Evolutionary conservation across 2,797 vertebrate species (phyloP).

Genomic region (Schizopygopsis pylzovi): DNA sequence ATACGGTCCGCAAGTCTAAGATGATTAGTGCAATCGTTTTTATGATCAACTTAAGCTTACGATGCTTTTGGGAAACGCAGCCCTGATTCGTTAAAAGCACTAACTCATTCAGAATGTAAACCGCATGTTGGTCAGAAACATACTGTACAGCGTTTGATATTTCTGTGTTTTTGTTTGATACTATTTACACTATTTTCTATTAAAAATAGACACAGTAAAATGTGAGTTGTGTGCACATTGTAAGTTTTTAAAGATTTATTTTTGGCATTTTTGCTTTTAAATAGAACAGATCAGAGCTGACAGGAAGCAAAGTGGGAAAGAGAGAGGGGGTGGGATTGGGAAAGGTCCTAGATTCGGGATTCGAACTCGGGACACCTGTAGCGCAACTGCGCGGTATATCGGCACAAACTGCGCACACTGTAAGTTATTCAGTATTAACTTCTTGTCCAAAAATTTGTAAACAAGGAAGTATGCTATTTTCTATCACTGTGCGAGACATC

Average conservation of each 20-base stretch:
- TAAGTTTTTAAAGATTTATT: neutral
- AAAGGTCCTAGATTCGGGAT: too few relatives aligned
- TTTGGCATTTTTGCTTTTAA: too few relatives aligned
- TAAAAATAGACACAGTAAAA: neutral
- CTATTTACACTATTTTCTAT: neutral
- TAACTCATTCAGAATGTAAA: neutral
- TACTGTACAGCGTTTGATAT: neutral
- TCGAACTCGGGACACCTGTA: too few relatives aligned
- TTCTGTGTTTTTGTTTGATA: neutral
- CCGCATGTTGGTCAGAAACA: neutral
- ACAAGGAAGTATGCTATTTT: neutral
- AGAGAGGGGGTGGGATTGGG: too few relatives aligned
- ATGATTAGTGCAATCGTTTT: too few relatives aligned
- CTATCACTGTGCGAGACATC: neutral
- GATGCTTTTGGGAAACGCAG: too few relatives aligned
- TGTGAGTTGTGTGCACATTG: neutral
- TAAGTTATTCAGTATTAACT: neutral
- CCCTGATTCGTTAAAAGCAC: neutral
- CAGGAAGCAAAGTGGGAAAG: too few relatives aligned
- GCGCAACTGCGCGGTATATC: too few relatives aligned
- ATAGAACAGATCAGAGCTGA: too few relatives aligned
- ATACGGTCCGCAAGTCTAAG: too few relatives aligned
- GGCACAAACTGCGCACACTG: too few relatives aligned
- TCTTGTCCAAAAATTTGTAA: neutral
- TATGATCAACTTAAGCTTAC: too few relatives aligned